A percentile compares a stretch with the other conserved stretches of the same genome.
Evolutionary conservation across 2,797 vertebrate species (phyloP).

Genomic region (Phyllotis vaccarum): DNA sequence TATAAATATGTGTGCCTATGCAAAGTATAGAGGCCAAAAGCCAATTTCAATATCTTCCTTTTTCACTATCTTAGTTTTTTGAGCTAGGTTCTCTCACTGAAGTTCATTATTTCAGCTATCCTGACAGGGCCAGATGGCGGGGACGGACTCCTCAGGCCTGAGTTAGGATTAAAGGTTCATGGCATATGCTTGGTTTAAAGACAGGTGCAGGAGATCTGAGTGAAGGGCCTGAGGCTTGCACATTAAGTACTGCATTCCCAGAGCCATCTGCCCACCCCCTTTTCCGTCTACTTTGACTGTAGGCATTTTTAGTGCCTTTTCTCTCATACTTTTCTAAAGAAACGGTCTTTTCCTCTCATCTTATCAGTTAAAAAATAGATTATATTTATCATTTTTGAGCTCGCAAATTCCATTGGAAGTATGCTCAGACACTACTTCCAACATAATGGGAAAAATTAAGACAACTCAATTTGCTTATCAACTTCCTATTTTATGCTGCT

Average conservation of each 20-base stretch:
- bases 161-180: neutral
- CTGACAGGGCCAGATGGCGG: too few relatives aligned
- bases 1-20: neutral
- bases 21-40: neutral
- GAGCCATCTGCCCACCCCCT: neutral
- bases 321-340: neutral
- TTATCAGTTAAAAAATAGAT: neutral
- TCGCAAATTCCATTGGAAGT: neutral
- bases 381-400: neutral
- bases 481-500: neutral
- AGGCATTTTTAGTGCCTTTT: neutral
- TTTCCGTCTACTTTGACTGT: neutral
- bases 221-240: neutral
- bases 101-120: neutral
- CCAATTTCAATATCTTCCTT: neutral
- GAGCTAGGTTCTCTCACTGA: neutral
- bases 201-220: neutral
- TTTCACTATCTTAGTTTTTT: neutral
- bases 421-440: neutral
- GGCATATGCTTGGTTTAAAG: neutral
- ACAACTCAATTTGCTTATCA: neutral
- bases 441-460: neutral
- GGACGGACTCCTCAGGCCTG: neutral
- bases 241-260: neutral
- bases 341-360: neutral